A percentile compares a stretch with the other conserved stretches of the same genome.
These are phyloP conservation scores for Muscicapa striata DNA, from an alignment of 2,797 vertebrate genomes.

Conservation along the genomic window DNA sequence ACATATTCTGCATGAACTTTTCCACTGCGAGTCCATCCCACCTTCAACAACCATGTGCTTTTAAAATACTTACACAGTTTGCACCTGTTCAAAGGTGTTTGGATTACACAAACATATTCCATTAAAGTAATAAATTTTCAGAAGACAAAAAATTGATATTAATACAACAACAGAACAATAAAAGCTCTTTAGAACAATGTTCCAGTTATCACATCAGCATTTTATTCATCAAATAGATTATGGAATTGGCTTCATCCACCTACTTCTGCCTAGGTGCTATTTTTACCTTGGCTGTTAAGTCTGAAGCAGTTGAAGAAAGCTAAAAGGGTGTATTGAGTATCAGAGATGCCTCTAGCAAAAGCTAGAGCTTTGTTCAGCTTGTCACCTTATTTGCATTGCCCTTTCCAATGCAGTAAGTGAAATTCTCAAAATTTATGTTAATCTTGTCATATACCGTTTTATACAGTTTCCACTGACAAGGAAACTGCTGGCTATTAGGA, in stretches of 20 bases:
- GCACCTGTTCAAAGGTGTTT: neutral
- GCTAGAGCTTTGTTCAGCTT: conserved; percentile 74
- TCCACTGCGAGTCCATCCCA: neutral
- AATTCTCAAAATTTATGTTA: conserved; percentile 65
- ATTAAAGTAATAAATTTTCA: neutral
- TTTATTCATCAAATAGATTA: neutral
- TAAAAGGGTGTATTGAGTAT: conserved; percentile 69
- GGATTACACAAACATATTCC: neutral
- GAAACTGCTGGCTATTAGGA: neutral
- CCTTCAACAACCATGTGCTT: neutral
- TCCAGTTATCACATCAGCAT: neutral
- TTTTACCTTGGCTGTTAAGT: conserved; percentile 61
- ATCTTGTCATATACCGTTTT: conserved; percentile 66
- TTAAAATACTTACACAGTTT: neutral
- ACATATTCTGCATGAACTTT: neutral
- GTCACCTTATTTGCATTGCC: conserved; percentile 74
- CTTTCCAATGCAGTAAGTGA: conserved; percentile 71
- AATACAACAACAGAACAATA: neutral
- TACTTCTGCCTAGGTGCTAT: neutral
- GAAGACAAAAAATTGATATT: neutral
- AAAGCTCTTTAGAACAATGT: neutral
- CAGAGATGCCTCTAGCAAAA: conserved; percentile 73
- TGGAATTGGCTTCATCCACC: neutral
- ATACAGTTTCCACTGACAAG: neutral
- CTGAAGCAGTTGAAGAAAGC: conserved; percentile 68